Percentiles rank a stretch among this genome's conserved stretches.
Conservation (phyloP, 2,113 vertebrate species). For the Leucopternis melanops region DNA sequence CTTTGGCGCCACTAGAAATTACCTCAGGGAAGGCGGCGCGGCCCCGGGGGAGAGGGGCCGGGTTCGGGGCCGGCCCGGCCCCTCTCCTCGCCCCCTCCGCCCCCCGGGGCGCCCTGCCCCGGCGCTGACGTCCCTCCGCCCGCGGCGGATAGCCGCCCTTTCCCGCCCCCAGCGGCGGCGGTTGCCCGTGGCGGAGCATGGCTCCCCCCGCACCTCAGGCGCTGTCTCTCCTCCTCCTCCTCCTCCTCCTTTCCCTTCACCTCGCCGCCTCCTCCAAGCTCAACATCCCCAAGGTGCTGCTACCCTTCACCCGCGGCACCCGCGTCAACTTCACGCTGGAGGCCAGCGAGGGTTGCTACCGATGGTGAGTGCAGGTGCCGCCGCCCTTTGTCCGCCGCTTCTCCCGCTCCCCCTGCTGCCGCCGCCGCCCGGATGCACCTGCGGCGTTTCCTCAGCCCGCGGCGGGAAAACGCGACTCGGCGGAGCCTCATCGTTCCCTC, state of each 20-base stretch:
- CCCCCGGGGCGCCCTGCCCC: neutral
- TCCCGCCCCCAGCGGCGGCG: neutral
- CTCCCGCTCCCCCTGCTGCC: no score
- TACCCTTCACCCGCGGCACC: slow-evolving; percentile 84
- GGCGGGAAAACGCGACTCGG: neutral
- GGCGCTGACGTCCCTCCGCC: neutral
- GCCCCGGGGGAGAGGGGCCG: no score
- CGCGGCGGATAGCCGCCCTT: neutral
- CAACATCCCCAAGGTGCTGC: slow-evolving; percentile 89
- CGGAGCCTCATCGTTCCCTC: neutral
- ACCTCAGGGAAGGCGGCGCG: neutral
- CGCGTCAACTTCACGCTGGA: slow-evolving; percentile 90
- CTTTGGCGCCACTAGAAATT: no score
- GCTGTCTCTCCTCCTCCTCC: neutral
- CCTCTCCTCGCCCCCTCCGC: no score
- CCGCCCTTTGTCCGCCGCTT: neutral
- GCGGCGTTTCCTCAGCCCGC: neutral
- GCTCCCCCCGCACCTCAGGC: neutral
- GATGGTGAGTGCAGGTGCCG: slow-evolving; percentile 81
- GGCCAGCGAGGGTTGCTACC: slow-evolving; percentile 91
- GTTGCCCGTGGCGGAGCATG: neutral
- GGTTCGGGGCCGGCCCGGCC: no score
- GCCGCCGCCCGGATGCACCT: neutral
- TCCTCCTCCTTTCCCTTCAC: neutral
- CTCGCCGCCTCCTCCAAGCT: slow-evolving; percentile 74